These are phyloP conservation scores for Trichomalopsis sarcophagae DNA, from an alignment of 1,140 invertebrate species.

Conservation along the genomic window DNA sequence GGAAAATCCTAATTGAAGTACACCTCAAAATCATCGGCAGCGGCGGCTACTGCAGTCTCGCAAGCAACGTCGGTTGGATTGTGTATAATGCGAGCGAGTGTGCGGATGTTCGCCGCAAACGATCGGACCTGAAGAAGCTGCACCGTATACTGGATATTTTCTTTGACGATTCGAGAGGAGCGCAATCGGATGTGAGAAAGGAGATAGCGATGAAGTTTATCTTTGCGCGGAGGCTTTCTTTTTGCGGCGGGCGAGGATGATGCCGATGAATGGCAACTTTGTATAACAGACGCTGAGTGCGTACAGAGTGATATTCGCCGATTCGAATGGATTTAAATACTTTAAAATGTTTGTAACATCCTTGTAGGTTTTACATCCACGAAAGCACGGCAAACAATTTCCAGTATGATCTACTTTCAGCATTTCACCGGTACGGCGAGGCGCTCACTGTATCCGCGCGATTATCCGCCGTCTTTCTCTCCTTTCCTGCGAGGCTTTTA, in stretches of 20 bases:
- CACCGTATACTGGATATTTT: background rate
- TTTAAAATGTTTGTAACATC: no score
- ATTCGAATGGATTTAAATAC: no score
- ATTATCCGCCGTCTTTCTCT: slow-evolving; percentile 38
- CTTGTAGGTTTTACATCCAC: no score
- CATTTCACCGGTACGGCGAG: background rate
- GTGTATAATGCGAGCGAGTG: background rate
- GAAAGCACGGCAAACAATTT: background rate
- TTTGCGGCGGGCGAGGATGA: no score
- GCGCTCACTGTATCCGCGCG: background rate
- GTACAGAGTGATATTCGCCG: no score
- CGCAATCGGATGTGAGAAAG: background rate
- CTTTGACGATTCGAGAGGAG: background rate
- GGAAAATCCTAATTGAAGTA: slow-evolving; percentile 28
- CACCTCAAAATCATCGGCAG: slow-evolving; percentile 18
- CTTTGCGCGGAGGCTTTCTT: no score
- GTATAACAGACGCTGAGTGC: no score
- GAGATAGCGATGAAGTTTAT: background rate
- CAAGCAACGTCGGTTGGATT: background rate
- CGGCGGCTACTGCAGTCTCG: background rate
- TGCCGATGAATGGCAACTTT: no score
- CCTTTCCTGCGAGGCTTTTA: slow-evolving; percentile 27
- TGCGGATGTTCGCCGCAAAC: background rate
- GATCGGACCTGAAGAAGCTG: background rate
- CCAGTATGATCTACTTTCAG: background rate